These are phyloP conservation scores for Drosophila orena DNA, from an alignment of 1,140 invertebrate genomes.

Conservation along the genomic window DNA sequence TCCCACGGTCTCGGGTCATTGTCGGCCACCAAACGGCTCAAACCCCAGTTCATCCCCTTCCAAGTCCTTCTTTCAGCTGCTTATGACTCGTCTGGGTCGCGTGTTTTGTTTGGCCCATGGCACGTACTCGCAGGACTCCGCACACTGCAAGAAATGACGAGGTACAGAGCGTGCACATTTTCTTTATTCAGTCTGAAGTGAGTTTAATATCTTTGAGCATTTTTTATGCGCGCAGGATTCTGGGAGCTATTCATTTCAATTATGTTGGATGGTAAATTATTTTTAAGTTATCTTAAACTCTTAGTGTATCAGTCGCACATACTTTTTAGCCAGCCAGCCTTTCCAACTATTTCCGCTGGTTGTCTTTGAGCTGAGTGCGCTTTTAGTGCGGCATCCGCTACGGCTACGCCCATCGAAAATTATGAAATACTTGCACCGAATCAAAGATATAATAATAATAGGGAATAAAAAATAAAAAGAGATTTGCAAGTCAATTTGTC, in stretches of 20 bases:
- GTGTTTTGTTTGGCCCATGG: constrained; percentile 67
- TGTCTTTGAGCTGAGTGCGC: constrained; percentile 81
- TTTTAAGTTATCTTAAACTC: background rate
- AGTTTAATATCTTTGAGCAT: too few relatives aligned
- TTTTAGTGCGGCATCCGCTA: constrained; percentile 76
- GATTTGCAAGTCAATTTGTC: constrained; percentile 82
- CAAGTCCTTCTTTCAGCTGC: constrained; percentile 45
- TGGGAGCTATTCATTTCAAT: too few relatives aligned
- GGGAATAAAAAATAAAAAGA: constrained; percentile 30
- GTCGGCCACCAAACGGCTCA: constrained; percentile 53
- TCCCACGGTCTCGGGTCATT: constrained; percentile 65
- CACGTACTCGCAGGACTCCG: constrained; percentile 57
- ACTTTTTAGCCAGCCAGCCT: constrained; percentile 18
- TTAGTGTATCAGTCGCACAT: constrained; percentile 12
- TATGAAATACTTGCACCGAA: constrained; percentile 64
- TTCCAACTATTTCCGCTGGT: constrained; percentile 66
- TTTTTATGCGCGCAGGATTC: too few relatives aligned
- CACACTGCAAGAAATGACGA: background rate
- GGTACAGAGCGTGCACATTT: background rate
- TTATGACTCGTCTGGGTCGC: constrained; percentile 76
- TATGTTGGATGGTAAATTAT: too few relatives aligned
- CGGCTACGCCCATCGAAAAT: constrained; percentile 43
- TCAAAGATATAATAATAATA: constrained; percentile 41
- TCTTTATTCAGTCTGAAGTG: too few relatives aligned
- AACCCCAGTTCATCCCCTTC: background rate